Evolutionary conservation across 2,888 invertebrate species (phyloP), one percentile per base, ranked within the genome.

Genomic region (Panorpa germanica): DNA sequence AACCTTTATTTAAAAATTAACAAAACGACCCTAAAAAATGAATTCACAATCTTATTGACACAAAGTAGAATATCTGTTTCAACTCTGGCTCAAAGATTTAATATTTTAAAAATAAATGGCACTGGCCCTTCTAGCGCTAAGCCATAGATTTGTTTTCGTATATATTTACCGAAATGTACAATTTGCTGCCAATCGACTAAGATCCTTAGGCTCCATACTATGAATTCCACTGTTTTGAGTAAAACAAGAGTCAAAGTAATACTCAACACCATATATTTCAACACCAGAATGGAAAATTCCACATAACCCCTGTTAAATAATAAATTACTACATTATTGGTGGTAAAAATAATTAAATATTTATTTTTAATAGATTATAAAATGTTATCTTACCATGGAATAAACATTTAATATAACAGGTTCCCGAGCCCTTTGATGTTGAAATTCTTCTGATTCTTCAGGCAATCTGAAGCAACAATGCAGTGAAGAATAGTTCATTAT

Each of bases 271-370:
- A 61, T 83, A 88, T 31, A 90, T 73, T 57, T 91, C 82, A 28
- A 90, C 80, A 37, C 98, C 98, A 39, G 95, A 93, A 65, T 98
- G 98, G 61, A 90, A 98, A 40, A 98, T 93, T 32, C 98, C 98
- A 41, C 98, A 67, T 9, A 98, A 96, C 43, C 83, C 88, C 82
- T 82, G 14, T 13, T 24, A 14, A n/a, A 13, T 9, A 23, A 30
- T 17, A 17, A 34, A 28, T 19, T n/a, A 16, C 9, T n/a, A 9
- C 12, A 9, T 15, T 28, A 31, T 28, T 18, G 22, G 13, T 6
- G 4, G 14, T 16, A 6, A n/a, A n/a, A 29, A 7, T 6, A n/a
- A 14, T 18, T 11, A 10, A 17, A n/a, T 5, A 16, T 22, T 7
- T 20, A 15, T 19, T 18, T 29, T 18, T 22, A 16, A 15, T 22